These are phyloP conservation scores for Scaptomyza hsui DNA, from an alignment of 1,140 invertebrate genomes.

Conservation along the genomic window DNA sequence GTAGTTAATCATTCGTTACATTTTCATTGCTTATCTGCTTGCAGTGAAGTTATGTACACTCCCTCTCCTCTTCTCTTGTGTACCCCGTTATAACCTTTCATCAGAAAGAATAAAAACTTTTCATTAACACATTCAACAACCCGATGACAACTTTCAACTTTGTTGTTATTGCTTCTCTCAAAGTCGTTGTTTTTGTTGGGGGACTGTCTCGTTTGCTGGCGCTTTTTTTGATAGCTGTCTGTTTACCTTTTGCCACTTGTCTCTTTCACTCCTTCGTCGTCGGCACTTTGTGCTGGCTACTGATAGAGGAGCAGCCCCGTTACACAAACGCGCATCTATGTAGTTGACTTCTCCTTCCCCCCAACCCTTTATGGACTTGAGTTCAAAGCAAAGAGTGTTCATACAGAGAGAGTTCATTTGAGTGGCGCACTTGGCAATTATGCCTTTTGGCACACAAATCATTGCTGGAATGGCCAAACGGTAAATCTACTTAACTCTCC, in stretches of 20 bases:
- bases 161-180: constrained; percentile 22
- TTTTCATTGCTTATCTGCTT: not conserved
- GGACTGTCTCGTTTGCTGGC: constrained; percentile 35
- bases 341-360: constrained; percentile 19
- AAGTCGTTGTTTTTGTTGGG: constrained; percentile 2
- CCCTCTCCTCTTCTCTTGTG: not conserved
- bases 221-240: constrained; percentile 44
- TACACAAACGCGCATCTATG: constrained; percentile 39
- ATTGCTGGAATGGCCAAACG: constrained; percentile 62
- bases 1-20: not conserved
- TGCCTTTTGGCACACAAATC: constrained; percentile 58
- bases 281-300: not conserved
- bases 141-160: constrained; percentile 26
- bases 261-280: constrained; percentile 15
- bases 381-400: constrained; percentile 43
- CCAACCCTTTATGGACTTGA: no score
- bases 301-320: constrained; percentile 18
- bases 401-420: constrained; percentile 49
- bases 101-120: constrained; percentile 24
- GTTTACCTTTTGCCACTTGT: constrained; percentile 32
- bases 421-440: constrained; percentile 66
- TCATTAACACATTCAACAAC: constrained; percentile 48
- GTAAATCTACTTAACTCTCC: constrained; percentile 68
- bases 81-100: constrained; percentile 10
- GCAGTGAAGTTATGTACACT: constrained; percentile 20